These are phyloP conservation scores for Hemicrepidius hirtus DNA, from an alignment of 2,888 invertebrate species.

Conservation along the genomic window DNA sequence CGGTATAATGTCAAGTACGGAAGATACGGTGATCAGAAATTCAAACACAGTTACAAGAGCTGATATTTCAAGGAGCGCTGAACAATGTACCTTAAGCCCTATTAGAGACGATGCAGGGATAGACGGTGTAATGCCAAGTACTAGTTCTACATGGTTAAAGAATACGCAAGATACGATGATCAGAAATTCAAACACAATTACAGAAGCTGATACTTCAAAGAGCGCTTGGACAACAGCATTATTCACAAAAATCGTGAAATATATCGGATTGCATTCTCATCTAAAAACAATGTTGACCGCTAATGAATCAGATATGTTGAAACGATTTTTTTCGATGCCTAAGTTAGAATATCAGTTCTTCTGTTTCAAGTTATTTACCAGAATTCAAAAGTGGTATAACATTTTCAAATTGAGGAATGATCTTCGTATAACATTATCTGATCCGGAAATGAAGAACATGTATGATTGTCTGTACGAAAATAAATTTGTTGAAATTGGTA, in stretches of 20 bases:
- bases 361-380: slow-evolving; percentile 47
- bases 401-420: slow-evolving; percentile 47
- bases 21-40: neutral
- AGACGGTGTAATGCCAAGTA: too few relatives aligned
- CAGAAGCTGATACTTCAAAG: neutral
- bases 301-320: slow-evolving; percentile 38
- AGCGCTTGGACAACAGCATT: neutral
- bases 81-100: neutral
- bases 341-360: slow-evolving; percentile 35
- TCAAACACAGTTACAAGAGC: neutral
- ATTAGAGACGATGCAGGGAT: too few relatives aligned
- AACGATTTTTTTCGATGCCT: slow-evolving; percentile 38
- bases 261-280: slow-evolving; percentile 40
- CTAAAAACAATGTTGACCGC: slow-evolving; percentile 44
- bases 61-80: neutral
- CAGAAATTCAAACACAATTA: neutral
- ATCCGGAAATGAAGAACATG: slow-evolving; percentile 56
- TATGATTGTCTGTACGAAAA: slow-evolving; percentile 55
- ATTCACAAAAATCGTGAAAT: slow-evolving; percentile 45
- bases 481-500: slow-evolving; percentile 60
- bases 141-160: too few relatives aligned
- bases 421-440: slow-evolving; percentile 52
- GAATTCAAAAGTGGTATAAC: slow-evolving; percentile 58
- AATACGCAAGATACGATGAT: neutral
- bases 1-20: too few relatives aligned